Evolutionary conservation across 1,140 invertebrate species (phyloP), one percentile per base, ranked within the genome.

Genomic region (Choristoneura fumiferana): DNA sequence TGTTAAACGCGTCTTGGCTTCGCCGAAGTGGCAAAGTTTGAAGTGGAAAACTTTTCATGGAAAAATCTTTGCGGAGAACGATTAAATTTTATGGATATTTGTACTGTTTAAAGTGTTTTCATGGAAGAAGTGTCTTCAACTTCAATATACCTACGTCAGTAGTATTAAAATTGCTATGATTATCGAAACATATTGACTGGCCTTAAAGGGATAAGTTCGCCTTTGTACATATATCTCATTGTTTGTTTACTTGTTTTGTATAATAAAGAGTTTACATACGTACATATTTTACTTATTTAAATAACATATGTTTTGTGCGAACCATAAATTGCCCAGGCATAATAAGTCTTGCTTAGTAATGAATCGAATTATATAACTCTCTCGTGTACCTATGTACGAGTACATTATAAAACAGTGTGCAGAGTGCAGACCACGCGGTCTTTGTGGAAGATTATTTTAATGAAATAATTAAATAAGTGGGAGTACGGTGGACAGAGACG

Each of bases 11-110:
- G 84, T 70, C 78, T 78, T 73, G 78, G 84, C 83, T 84, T 78
- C 82, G 73, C 73, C 76, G 77, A 85, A 89, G 86, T 87, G 80
- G 80, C 76, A 81, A 89, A 89, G 78, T 89, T 89, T 82, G 68
- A 87, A 89, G 84, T 89, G 81, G 86, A 86, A 89, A 89, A 89
- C 81, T 89, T 89, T 87, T 80, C 77, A 85, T 78, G 81, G 80
- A 74, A 81, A 84, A 86, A 86, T 86, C 83, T 86, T 87, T 81
- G 77, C 69, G 78, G 74, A 78, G 82, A 84, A 75, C 82, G 79
- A 85, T 89, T 85, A 85, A 87, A 84, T 84, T 84, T 86, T 77
- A 81, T 79, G 78, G 69, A 80, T 84, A 80, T 85, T 83, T 84
- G 79, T 86, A 76, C 73, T 70, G 74, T 76, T 83, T 73, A 73